Percentiles rank a stretch among this genome's conserved stretches.
phyloP scores from a whole-genome alignment of 2,113 vertebrate genomes.

The Turdus rufiventris region DNA sequence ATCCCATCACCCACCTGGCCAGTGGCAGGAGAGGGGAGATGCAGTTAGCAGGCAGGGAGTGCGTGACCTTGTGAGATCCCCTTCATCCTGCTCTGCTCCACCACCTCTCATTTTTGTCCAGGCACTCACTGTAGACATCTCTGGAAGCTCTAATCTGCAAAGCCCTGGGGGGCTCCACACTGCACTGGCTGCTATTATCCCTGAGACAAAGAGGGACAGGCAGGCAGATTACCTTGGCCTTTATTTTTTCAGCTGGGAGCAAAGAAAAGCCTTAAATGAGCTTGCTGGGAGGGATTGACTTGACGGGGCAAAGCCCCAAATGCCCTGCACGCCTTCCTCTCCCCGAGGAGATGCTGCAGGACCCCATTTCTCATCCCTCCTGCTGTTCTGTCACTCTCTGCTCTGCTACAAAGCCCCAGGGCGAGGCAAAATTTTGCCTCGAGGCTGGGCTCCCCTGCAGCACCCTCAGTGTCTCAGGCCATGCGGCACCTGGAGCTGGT shows the following conservation, averaged over 20 bases:
- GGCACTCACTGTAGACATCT: constrained; percentile 6
- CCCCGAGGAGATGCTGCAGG: neutral
- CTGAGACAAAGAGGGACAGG: constrained; percentile 48
- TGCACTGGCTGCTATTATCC: constrained; percentile 31
- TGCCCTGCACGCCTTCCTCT: neutral
- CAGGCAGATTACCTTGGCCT: constrained; percentile 50
- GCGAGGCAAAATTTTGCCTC: neutral
- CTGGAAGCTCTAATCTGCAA: constrained; percentile 48
- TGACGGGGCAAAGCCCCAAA: neutral
- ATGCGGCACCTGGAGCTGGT: fast-evolving
- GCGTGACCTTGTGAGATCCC: neutral
- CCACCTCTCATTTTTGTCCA: constrained; percentile 34
- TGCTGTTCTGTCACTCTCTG: neutral
- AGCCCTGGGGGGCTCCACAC: constrained; percentile 26
- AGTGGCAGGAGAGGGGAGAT: neutral
- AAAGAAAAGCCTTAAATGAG: constrained; percentile 21
- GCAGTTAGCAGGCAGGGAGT: neutral
- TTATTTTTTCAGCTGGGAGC: constrained; percentile 47
- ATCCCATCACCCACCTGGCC: fast-evolving
- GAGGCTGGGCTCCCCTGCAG: neutral
- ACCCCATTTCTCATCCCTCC: neutral
- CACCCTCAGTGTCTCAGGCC: neutral
- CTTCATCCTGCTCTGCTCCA: neutral
- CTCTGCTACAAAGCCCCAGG: neutral
- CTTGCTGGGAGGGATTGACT: neutral